Evolutionary conservation across 2,888 invertebrate genomes (phyloP).

Genomic region (Melanostoma scalare): DNA sequence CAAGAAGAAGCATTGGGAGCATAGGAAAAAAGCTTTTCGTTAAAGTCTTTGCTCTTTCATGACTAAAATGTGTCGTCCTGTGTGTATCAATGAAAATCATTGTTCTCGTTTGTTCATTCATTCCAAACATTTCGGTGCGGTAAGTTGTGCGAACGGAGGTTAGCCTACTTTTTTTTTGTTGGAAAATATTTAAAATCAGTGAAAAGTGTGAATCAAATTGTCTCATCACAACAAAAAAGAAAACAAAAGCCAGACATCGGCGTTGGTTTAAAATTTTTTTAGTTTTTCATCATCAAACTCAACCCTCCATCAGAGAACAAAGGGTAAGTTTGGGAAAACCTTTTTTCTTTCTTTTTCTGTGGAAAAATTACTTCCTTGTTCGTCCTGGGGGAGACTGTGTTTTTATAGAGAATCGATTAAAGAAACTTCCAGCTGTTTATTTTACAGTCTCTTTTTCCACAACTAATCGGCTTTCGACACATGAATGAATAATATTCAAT

Average conservation of each 20-base stretch:
- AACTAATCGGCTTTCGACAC: slow-evolving; percentile 59
- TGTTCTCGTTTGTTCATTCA: slow-evolving; percentile 58
- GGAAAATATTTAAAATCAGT: slow-evolving; percentile 16
- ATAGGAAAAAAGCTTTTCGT: slow-evolving; percentile 46
- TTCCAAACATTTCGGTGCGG: slow-evolving; percentile 56
- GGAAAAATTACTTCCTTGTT: slow-evolving; percentile 12
- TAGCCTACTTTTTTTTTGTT: background rate
- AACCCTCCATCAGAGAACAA: slow-evolving; percentile 46
- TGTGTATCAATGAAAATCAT: slow-evolving; percentile 69
- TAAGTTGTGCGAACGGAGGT: slow-evolving; percentile 45
- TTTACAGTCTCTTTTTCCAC: slow-evolving; percentile 57
- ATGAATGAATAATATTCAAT: slow-evolving; percentile 42
- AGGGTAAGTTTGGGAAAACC: slow-evolving; percentile 53
- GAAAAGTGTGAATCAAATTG: slow-evolving; percentile 43
- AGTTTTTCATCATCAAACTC: slow-evolving; percentile 22
- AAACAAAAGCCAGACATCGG: background rate
- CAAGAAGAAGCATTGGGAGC: slow-evolving; percentile 8
- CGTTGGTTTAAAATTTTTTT: background rate
- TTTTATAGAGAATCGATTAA: slow-evolving; percentile 61
- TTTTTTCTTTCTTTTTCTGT: background rate
- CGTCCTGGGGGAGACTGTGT: slow-evolving; percentile 46
- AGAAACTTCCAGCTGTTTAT: slow-evolving; percentile 71
- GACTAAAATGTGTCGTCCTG: slow-evolving; percentile 4
- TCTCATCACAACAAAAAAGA: background rate
- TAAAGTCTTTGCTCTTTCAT: slow-evolving; percentile 16